These are phyloP conservation scores for Tragelaphus strepsiceros DNA, from an alignment of 2,113 vertebrate genomes.

Conservation along the genomic window DNA sequence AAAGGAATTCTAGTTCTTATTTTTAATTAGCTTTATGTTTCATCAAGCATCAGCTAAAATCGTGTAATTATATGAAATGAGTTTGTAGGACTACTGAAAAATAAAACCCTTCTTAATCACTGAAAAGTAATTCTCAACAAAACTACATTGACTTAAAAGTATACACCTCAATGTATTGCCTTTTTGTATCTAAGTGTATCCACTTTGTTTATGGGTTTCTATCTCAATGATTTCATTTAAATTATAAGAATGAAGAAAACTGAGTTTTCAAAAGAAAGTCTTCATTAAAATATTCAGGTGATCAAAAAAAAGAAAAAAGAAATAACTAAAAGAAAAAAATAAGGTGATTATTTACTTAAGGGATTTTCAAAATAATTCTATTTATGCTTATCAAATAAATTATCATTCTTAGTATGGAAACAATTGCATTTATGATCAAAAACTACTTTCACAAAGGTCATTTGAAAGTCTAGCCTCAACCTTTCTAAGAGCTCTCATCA, in stretches of 20 bases:
- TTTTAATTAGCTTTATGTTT: not conserved
- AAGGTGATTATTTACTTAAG: not conserved
- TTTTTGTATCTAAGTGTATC: not conserved
- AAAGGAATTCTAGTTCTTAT: not conserved
- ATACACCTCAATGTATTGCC: not conserved
- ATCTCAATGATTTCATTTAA: conserved; percentile 19
- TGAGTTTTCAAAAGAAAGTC: not conserved
- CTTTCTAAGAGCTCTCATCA: not conserved
- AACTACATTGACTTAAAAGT: not conserved
- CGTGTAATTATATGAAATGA: not conserved
- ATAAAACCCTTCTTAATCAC: not conserved
- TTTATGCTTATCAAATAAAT: conserved; percentile 46
- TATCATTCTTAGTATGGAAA: conserved; percentile 14
- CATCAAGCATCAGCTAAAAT: conserved; percentile 9
- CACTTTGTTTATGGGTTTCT: not conserved
- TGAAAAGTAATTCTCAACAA: conserved; percentile 28
- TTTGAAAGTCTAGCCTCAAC: not conserved
- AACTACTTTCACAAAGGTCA: not conserved
- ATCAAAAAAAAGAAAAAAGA: not conserved
- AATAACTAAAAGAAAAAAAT: not conserved
- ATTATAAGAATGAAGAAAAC: not conserved
- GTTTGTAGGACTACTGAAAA: not conserved
- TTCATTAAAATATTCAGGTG: not conserved
- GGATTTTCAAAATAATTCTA: conserved; percentile 9
- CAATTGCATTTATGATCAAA: not conserved